These are phyloP conservation scores for Axea sp. DNA, from an alignment of 2,888 invertebrate genomes.

Conservation along the genomic window DNA sequence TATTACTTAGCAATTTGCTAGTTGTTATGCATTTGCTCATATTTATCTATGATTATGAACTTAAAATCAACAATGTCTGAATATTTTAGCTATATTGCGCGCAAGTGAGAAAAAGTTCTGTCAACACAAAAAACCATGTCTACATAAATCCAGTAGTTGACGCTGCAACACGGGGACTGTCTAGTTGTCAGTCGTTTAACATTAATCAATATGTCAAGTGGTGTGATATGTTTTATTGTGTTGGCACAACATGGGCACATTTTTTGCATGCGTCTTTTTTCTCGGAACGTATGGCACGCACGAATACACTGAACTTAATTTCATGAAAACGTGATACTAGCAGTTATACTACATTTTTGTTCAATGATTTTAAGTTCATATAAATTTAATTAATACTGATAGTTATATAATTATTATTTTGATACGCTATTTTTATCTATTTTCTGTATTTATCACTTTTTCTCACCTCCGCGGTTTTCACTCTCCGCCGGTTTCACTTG, in stretches of 20 bases:
- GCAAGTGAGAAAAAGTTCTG: background rate
- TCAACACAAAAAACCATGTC: slow-evolving; percentile 18
- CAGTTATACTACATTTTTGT: slow-evolving; percentile 7
- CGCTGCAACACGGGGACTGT: background rate
- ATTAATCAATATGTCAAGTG: slow-evolving; percentile 17
- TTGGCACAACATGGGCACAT: background rate
- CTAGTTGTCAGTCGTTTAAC: slow-evolving; percentile 15
- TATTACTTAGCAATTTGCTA: slow-evolving; percentile 15
- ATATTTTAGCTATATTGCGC: background rate
- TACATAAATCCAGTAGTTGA: slow-evolving; percentile 11
- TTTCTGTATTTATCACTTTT: slow-evolving; percentile 62
- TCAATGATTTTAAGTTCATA: slow-evolving; percentile 34
- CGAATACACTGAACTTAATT: background rate
- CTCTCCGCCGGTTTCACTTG: slow-evolving; percentile 99
- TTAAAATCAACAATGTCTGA: slow-evolving; percentile 46
- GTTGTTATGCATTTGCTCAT: background rate
- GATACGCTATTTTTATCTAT: slow-evolving; percentile 29
- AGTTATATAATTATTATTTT: slow-evolving; percentile 43
- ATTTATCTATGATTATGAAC: slow-evolving; percentile 17
- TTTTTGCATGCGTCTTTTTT: background rate
- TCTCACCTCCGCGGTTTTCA: slow-evolving; percentile 98
- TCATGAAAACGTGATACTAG: background rate
- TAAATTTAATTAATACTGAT: slow-evolving; percentile 17
- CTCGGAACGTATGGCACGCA: background rate
- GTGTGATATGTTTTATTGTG: slow-evolving; percentile 15